Base-by-base conservation (phyloP, 1,140 invertebrate genomes). In the Bactericera cockerelli region DNA sequence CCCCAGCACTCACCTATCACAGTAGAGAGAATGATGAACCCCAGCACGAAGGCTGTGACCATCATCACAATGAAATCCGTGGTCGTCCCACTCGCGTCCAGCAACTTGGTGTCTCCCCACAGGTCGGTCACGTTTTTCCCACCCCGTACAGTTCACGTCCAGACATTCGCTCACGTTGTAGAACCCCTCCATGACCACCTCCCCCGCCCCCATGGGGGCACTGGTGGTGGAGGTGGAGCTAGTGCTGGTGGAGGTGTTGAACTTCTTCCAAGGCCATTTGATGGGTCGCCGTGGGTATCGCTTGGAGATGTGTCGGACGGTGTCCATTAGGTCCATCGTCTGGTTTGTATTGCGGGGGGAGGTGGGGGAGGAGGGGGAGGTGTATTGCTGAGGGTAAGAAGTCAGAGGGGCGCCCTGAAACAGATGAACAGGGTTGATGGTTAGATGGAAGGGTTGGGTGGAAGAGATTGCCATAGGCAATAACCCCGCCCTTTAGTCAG, bases 231-330 rank as follows among this genome's bases (percentile, higher is more conserved):
- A 10, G 22, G n/a, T 49, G 8, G 42, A 19, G 8, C n/a, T 49
- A 22, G 42, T 10, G 22, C 8, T 4, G 6, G 42, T 22, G n/a
- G 42, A 10, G n/a, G 42, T 49, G 42, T 49, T 49, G 42, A 49
- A n/a, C n/a, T 49, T 49, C 42, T 49, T 49, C 42, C 42, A 49
- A 19, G 42, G 42, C 42, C 42, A 49, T 49, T 49, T 49, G 42
- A 49, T 49, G 6, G 42, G 42, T 22, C 42, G n/a, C n/a, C 42
- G 42, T 8, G 42, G 3, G 42, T 49, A 49, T 6, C 42, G 42
- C 19, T 49, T 49, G 42, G 42, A 49, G n/a, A 49, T n/a, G 42
- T 49, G 6, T 49, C 22, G n/a, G n/a, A 49, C 19, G 4, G 42
- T 49, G 22, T 49, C 42, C 3, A 49, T 49, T 16, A 49, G 42